Evolutionary conservation across 2,888 invertebrate genomes (phyloP).

Genomic region (Encarsia formosa): DNA sequence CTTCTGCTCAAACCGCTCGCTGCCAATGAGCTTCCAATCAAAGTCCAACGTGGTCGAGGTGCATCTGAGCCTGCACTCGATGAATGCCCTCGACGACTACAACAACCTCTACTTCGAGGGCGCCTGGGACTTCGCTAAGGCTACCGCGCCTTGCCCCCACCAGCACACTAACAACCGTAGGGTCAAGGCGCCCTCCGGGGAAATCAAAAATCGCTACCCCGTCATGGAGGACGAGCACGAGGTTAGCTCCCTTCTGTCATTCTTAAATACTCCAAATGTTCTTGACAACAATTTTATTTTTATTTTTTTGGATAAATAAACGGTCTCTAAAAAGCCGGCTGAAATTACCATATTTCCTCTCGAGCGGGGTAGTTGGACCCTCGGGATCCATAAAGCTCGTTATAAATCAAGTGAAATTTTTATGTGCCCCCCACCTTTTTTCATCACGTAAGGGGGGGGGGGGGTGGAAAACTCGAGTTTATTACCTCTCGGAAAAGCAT

Average conservation of each 20-base stretch:
- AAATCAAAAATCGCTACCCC: conserved; percentile 60
- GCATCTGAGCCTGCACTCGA: conserved; percentile 74
- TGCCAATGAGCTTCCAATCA: conserved; percentile 74
- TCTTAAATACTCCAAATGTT: too few relatives aligned
- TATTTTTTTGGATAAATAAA: too few relatives aligned
- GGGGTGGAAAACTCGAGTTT: not conserved
- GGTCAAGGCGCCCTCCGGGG: conserved; percentile 73
- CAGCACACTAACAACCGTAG: conserved; percentile 67
- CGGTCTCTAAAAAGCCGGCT: too few relatives aligned
- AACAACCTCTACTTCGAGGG: conserved; percentile 81
- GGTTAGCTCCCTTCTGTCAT: too few relatives aligned
- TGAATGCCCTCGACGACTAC: conserved; percentile 84
- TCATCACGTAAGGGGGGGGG: not conserved
- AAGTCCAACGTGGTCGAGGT: conserved; percentile 74
- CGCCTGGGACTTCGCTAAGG: conserved; percentile 73
- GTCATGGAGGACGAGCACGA: conserved; percentile 54
- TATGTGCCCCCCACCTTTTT: not conserved
- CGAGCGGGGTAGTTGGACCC: too few relatives aligned
- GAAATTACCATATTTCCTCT: too few relatives aligned
- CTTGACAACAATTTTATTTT: too few relatives aligned
- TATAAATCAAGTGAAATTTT: not conserved
- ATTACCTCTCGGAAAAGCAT: not conserved
- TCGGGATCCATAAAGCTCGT: too few relatives aligned
- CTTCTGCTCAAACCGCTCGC: conserved; percentile 64
- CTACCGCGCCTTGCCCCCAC: too few relatives aligned